Evolutionary conservation across 2,888 invertebrate species (phyloP), one percentile per base, ranked within the genome.

Genomic region (Drosophila anomalata): DNA sequence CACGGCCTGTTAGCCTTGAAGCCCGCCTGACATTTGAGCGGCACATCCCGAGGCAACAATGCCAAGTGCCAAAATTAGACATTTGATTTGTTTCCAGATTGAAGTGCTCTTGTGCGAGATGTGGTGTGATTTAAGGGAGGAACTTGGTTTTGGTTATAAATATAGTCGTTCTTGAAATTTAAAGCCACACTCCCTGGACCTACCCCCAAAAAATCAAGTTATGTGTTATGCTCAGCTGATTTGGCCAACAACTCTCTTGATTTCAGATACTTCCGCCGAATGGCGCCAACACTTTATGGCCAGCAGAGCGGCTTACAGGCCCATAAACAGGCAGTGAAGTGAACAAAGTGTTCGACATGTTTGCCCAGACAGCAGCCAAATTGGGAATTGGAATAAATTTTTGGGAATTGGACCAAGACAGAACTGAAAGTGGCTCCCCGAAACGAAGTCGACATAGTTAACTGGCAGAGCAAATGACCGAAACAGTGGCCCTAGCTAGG

Each of bases 341-440:
- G 72, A 72, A 82, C 88, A 82, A 79, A 82, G 79, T 77, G 75
- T 72, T 82, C 72, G 83, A 87, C 83, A 86, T 87, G 83, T 87
- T 86, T 86, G 71, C 61, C 71, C 75, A 85, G 88, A 82, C 85
- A 65, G 54, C 31, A 26, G 14, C 29, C 11, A 22, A 57, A 58
- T 57, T 11, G 55, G 17, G 29, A 46, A 24, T 22, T 9, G 55
- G 55, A 54, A 67, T 67, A 67, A 36, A 67, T 55, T 67, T 20
- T 12, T 2, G 29, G 29, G 29, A 29, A 29, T 29, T 65, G 55
- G 55, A 11, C 55, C 22, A 53, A 59, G 76, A 56, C 69, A 72
- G 50, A 69, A 60, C 71, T 48, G 48, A 72, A 79, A 72, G 66
- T 61, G 68, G 62, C 63, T 67, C 42, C 26, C 22, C 44, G 53